phyloP scores from a whole-genome alignment of 2,113 vertebrate genomes.

The Podarcis cretensis region DNA sequence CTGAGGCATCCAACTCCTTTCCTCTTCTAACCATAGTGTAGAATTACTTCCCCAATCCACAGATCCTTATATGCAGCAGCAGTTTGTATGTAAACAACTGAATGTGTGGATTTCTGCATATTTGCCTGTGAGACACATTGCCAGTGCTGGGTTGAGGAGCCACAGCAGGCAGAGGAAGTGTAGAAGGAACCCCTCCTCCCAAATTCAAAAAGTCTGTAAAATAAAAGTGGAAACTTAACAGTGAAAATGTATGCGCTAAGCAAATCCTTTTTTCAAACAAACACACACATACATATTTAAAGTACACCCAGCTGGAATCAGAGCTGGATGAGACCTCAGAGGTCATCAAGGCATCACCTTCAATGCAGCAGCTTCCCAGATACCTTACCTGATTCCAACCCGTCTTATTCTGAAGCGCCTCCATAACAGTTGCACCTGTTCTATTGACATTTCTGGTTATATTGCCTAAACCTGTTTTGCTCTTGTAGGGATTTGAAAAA shows the following conservation, averaged over 20 bases:
- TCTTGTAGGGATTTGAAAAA: neutral
- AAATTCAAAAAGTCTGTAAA: neutral
- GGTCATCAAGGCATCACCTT: neutral
- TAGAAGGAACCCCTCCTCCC: neutral
- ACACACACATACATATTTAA: neutral
- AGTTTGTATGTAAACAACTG: neutral
- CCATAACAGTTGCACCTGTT: no score
- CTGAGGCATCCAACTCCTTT: neutral
- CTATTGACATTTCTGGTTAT: no score
- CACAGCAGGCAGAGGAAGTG: neutral
- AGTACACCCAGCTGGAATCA: neutral
- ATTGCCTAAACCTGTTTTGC: no score
- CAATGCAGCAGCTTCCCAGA: no score
- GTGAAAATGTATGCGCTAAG: neutral
- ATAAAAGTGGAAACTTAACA: no score
- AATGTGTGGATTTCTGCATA: neutral
- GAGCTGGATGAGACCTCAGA: neutral
- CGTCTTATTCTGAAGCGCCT: no score
- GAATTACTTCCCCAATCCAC: neutral
- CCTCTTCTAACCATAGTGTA: no score
- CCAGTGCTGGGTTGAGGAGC: neutral
- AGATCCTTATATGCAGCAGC: neutral
- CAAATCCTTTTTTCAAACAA: neutral
- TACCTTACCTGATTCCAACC: no score
- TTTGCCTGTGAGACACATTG: neutral